phyloP scores from a whole-genome alignment of 2,888 invertebrate genomes.

The Tipula lateralis region DNA sequence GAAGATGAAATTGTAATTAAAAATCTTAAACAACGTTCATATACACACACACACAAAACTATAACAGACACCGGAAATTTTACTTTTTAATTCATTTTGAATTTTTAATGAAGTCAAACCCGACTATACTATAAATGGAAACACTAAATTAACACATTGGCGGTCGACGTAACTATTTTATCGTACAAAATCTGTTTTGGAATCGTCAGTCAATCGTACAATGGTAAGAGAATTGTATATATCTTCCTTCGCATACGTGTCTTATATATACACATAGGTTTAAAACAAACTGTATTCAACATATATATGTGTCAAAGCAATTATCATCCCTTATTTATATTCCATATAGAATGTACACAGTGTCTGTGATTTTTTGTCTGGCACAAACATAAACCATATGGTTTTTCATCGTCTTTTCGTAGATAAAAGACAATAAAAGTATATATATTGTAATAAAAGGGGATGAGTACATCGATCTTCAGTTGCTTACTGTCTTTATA shows the following conservation, averaged over 20 bases:
- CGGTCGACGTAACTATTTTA: neutral
- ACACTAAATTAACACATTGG: neutral
- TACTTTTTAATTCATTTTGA: neutral
- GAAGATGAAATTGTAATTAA: neutral
- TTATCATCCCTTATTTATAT: constrained; percentile 24
- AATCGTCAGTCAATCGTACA: neutral
- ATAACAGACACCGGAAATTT: constrained; percentile 24
- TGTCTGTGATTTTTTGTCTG: constrained; percentile 24
- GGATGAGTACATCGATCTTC: neutral
- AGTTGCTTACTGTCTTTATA: neutral
- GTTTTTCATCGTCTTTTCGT: neutral
- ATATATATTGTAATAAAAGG: neutral
- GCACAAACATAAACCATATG: constrained; percentile 7
- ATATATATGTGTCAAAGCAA: neutral
- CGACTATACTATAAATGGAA: neutral
- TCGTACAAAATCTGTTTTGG: neutral
- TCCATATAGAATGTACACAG: neutral
- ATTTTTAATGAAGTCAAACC: neutral
- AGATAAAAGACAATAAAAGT: constrained; percentile 6
- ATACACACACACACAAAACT: neutral
- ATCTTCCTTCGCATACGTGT: neutral
- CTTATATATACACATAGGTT: too few species aligned
- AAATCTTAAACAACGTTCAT: neutral
- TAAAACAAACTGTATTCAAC: neutral
- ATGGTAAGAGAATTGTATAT: neutral